Evolutionary conservation across 2,113 vertebrate species (phyloP).

Genomic region (Microcebus lehilahytsara): DNA sequence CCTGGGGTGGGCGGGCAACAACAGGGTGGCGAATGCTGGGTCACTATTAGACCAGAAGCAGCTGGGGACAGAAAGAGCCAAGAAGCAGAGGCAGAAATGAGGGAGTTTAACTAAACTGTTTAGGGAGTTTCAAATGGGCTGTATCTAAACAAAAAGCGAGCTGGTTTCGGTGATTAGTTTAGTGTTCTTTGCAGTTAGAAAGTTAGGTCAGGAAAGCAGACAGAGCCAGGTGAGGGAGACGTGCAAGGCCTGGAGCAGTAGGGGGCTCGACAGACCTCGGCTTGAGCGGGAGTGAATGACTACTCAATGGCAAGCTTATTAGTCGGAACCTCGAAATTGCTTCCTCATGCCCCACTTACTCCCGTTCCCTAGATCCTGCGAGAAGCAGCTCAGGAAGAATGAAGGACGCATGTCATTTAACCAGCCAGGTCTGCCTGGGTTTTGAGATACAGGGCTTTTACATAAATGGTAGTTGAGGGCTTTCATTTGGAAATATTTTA

Average conservation of each 20-base stretch:
- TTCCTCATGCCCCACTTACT: not conserved
- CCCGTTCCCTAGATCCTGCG: not conserved
- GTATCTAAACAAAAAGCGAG: not conserved
- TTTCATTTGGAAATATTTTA: constrained; percentile 14
- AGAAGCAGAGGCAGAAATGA: not conserved
- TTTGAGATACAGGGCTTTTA: not conserved
- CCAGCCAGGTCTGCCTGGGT: not conserved
- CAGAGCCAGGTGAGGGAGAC: not conserved
- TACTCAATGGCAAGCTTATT: not conserved
- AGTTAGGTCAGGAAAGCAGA: not conserved
- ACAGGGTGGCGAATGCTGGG: not conserved
- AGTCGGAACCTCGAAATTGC: not conserved
- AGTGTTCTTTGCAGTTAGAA: not conserved
- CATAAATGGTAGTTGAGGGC: not conserved
- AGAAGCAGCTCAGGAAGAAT: not conserved
- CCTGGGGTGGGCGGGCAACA: not conserved
- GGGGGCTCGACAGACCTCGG: not conserved
- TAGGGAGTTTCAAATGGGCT: not conserved
- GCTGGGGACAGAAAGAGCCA: not conserved
- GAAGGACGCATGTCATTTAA: not conserved
- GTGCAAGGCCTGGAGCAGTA: not conserved
- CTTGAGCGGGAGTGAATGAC: not conserved
- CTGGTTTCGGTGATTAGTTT: not conserved
- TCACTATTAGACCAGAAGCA: not conserved
- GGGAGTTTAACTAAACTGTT: not conserved